A percentile compares a stretch with the other conserved stretches of the same genome.
Evolutionary conservation across 2,888 invertebrate species (phyloP).

Genomic region (Dione juno): DNA sequence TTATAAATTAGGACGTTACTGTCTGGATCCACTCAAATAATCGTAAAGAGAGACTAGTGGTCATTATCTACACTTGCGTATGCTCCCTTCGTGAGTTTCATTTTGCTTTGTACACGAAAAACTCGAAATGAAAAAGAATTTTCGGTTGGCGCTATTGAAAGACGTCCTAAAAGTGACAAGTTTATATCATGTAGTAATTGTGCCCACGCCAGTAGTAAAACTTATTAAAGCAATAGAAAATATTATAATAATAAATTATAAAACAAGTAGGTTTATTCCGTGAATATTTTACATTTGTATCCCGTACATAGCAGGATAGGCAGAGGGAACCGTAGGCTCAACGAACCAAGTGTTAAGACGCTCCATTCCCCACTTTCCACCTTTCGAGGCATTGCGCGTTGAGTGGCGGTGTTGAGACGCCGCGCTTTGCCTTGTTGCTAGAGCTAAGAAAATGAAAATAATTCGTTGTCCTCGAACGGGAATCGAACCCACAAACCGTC

Average conservation of each 20-base stretch:
- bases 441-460: too few relatives aligned
- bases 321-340: too few relatives aligned
- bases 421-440: too few relatives aligned
- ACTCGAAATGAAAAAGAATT: conserved; percentile 47
- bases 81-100: conserved; percentile 58
- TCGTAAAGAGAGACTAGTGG: conserved; percentile 71
- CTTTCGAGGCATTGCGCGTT: too few relatives aligned
- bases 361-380: too few relatives aligned
- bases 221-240: not conserved
- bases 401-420: too few relatives aligned
- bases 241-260: not conserved
- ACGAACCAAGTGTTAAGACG: too few relatives aligned
- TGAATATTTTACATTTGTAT: not conserved
- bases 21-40: conserved; percentile 76
- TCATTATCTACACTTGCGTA: conserved; percentile 75
- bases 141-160: conserved; percentile 14
- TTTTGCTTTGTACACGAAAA: conserved; percentile 56
- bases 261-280: not conserved
- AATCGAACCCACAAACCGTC: too few relatives aligned
- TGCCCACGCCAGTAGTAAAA: not conserved
- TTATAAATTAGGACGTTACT: conserved; percentile 82
- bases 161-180: conserved; percentile 8
- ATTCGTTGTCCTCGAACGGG: too few relatives aligned
- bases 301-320: too few relatives aligned
- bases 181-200: not conserved